Evolutionary conservation across 37 sponge, comb jelly and placozoan genomes (phyloP).

Genomic region (Hexactinellida sp.): DNA sequence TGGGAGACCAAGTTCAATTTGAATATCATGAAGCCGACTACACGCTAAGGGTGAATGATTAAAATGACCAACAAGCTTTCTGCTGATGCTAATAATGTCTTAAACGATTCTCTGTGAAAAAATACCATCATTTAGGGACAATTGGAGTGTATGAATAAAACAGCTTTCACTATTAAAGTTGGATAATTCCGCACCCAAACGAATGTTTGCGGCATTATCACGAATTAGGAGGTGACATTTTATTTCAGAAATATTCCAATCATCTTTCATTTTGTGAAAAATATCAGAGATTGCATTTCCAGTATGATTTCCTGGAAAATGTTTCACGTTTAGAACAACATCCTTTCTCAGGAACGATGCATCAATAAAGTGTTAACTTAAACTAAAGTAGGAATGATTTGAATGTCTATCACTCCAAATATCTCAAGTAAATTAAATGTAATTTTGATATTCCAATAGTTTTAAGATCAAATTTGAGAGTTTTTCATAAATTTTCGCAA

Average conservation of each 20-base stretch:
- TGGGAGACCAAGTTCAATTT: neutral
- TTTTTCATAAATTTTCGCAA: neutral
- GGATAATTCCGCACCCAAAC: slow-evolving; percentile 24
- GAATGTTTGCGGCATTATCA: slow-evolving; percentile 35
- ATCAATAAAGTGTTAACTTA: slow-evolving; percentile 28
- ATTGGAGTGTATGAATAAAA: slow-evolving; percentile 34
- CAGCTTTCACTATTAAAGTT: slow-evolving; percentile 16
- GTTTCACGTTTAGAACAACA: slow-evolving; percentile 1
- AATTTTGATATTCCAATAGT: neutral
- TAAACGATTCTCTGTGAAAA: slow-evolving; percentile 24
- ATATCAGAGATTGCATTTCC: slow-evolving; percentile 18
- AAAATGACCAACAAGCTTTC: slow-evolving; percentile 35
- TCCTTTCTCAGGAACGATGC: slow-evolving; percentile 21
- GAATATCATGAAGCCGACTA: neutral
- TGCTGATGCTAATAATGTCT: slow-evolving; percentile 20
- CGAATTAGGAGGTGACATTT: slow-evolving; percentile 13
- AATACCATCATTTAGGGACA: slow-evolving; percentile 32
- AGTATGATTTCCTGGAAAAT: slow-evolving; percentile 28
- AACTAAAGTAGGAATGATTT: slow-evolving; percentile 27
- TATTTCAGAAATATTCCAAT: neutral
- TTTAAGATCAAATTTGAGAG: neutral
- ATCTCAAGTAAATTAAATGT: slow-evolving; percentile 25
- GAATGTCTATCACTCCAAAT: slow-evolving; percentile 24
- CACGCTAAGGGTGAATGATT: slow-evolving; percentile 6
- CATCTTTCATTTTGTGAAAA: slow-evolving; percentile 21